These are phyloP conservation scores for Sericinus montela DNA, from an alignment of 2,888 invertebrate genomes.

Conservation along the genomic window DNA sequence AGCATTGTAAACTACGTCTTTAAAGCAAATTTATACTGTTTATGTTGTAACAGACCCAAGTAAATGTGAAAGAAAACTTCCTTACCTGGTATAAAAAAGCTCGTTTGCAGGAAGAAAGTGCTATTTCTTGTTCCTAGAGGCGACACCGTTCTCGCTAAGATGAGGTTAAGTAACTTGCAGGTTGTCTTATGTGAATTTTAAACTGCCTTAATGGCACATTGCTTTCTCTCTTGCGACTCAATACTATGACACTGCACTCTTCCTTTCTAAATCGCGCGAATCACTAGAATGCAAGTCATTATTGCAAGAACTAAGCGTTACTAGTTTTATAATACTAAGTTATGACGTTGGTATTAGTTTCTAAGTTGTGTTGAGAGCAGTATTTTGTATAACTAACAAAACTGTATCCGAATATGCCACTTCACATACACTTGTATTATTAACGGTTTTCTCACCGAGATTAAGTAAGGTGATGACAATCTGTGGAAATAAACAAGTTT, in stretches of 20 bases:
- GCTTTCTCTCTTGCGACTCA: conserved; percentile 66
- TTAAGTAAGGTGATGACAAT: conserved; percentile 70
- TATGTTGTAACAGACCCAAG: conserved; percentile 15
- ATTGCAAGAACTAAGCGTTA: conserved; percentile 4
- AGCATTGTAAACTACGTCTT: conserved; percentile 42
- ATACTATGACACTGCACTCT: conserved; percentile 70
- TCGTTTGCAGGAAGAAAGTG: conserved; percentile 56
- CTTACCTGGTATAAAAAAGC: conserved; percentile 45
- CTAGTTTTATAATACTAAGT: not conserved
- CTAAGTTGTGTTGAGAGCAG: too few relatives aligned
- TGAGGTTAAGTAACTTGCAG: conserved; percentile 47
- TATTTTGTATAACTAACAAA: too few relatives aligned
- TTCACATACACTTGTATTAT: conserved; percentile 34
- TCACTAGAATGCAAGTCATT: conserved; percentile 26
- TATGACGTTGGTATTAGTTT: too few relatives aligned
- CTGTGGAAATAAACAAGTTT: conserved; percentile 76
- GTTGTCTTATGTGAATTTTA: conserved; percentile 55
- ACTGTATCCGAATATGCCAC: too few relatives aligned
- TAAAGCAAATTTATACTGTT: conserved; percentile 29
- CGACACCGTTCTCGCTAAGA: conserved; percentile 48
- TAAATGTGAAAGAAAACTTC: conserved; percentile 8
- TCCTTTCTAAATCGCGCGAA: conserved; percentile 67
- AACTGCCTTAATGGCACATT: too few relatives aligned
- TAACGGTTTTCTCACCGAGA: conserved; percentile 71
- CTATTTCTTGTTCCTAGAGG: conserved; percentile 52